Conservation (phyloP, 1,140 invertebrate species). For the Drosophila lacteicornis region DNA sequence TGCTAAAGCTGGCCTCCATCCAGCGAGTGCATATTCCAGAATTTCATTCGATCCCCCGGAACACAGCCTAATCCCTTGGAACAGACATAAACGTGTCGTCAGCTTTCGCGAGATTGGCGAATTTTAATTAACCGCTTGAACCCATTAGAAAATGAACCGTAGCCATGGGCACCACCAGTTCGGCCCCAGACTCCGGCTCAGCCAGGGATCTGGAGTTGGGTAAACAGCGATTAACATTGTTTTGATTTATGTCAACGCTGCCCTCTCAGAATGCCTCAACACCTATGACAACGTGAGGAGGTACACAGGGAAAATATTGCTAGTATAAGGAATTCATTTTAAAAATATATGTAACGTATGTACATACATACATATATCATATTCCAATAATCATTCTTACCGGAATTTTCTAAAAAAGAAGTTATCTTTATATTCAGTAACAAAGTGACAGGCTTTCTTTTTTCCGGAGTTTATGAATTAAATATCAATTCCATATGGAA, state of each 20-base stretch:
- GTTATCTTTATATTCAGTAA: too few species aligned
- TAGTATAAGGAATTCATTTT: neutral
- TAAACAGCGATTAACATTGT: conserved; percentile 59
- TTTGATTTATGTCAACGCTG: conserved; percentile 56
- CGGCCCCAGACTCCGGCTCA: neutral
- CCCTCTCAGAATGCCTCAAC: neutral
- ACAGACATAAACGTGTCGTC: conserved; percentile 32
- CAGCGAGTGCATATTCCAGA: conserved; percentile 27
- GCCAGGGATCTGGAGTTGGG: conserved; percentile 36
- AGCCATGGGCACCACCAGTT: conserved; percentile 27
- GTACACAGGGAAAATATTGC: neutral
- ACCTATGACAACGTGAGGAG: conserved; percentile 51
- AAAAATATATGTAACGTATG: neutral
- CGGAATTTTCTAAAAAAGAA: too few species aligned
- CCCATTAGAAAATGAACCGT: conserved; percentile 31
- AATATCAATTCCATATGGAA: too few species aligned
- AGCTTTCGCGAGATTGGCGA: conserved; percentile 62
- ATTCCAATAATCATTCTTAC: neutral
- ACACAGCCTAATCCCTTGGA: conserved; percentile 60
- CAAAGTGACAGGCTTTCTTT: too few species aligned
- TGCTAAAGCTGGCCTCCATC: conserved; percentile 12
- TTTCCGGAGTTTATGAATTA: too few species aligned
- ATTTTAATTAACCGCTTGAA: conserved; percentile 79
- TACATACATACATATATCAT: too few species aligned
- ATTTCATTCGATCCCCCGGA: conserved; percentile 49